Conservation (phyloP, 2,797 vertebrate genomes). For the Cossypha niveicapilla region DNA sequence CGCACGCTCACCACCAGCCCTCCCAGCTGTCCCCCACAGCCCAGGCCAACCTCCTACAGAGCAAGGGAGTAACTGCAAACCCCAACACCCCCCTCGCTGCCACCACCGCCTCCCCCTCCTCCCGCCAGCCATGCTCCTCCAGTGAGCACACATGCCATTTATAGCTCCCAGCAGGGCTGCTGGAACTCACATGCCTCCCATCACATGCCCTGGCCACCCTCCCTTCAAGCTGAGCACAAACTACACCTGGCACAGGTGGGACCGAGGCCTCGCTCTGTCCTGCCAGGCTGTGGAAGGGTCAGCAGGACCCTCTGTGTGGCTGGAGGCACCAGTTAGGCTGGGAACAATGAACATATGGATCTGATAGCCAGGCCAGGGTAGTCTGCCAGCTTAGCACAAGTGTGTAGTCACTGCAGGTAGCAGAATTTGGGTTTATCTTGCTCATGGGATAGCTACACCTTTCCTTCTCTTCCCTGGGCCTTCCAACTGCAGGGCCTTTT, state of each 20-base stretch:
- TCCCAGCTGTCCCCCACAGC: neutral
- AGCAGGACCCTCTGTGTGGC: neutral
- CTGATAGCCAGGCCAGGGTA: fast-evolving
- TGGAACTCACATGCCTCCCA: slow-evolving; percentile 54
- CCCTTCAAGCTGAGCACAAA: neutral
- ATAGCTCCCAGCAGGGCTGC: slow-evolving; percentile 43
- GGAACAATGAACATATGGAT: fast-evolving
- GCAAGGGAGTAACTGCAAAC: neutral
- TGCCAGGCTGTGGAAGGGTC: neutral
- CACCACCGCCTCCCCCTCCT: neutral
- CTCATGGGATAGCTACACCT: neutral
- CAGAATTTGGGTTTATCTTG: neutral
- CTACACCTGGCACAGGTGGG: slow-evolving; percentile 53
- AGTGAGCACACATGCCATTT: slow-evolving; percentile 63
- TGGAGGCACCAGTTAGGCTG: neutral
- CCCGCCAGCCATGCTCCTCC: slow-evolving; percentile 39
- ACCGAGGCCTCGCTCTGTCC: fast-evolving
- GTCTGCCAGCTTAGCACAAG: neutral
- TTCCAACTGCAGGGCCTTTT: neutral
- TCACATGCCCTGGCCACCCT: slow-evolving; percentile 42
- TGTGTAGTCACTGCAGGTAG: fast-evolving
- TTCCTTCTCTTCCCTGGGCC: neutral
- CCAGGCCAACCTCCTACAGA: neutral
- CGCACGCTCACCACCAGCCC: neutral
- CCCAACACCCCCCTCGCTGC: neutral